Conservation (phyloP, 35 echinoderm and acorn worm genomes). For the Ophiothrix spiculata region DNA sequence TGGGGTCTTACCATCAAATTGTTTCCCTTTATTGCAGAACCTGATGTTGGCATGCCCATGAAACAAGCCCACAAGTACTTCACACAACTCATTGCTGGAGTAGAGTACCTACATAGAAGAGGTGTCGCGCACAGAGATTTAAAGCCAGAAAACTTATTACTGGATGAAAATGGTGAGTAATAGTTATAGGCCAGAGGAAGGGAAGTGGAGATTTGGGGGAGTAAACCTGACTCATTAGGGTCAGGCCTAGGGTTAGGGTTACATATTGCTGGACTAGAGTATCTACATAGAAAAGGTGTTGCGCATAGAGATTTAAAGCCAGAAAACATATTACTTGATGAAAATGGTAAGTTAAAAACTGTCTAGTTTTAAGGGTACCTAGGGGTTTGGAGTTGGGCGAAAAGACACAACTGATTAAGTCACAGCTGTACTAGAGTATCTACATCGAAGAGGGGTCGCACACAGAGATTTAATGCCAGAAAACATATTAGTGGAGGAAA, state of each 20-base stretch:
- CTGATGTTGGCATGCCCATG: conserved; percentile 75
- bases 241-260: too few species aligned
- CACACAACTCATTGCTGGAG: conserved; percentile 73
- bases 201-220: too few species aligned
- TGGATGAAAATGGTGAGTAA: conserved; percentile 90
- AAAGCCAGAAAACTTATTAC: conserved; percentile 91
- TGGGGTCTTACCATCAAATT: too few species aligned
- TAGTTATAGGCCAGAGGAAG: too few species aligned
- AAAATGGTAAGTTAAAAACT: conserved; percentile 76
- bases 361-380: too few species aligned
- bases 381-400: too few species aligned
- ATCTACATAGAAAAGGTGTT: conserved; percentile 75
- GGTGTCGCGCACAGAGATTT: conserved; percentile 91
- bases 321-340: conserved; percentile 94
- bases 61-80: conserved; percentile 83
- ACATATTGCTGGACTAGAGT: conserved; percentile 70
- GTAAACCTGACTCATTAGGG: too few species aligned
- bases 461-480: conserved; percentile 96
- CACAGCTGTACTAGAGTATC: conserved; percentile 68
- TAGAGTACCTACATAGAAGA: conserved; percentile 73
- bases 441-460: conserved; percentile 76
- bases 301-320: conserved; percentile 94
- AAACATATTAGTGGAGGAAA: conserved; percentile 86
- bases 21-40: conserved; percentile 59
- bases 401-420: too few species aligned